Percentiles rank a stretch among this genome's conserved stretches.
Conservation (phyloP, 2,797 vertebrate genomes). For the Nannoperca obscura region DNA sequence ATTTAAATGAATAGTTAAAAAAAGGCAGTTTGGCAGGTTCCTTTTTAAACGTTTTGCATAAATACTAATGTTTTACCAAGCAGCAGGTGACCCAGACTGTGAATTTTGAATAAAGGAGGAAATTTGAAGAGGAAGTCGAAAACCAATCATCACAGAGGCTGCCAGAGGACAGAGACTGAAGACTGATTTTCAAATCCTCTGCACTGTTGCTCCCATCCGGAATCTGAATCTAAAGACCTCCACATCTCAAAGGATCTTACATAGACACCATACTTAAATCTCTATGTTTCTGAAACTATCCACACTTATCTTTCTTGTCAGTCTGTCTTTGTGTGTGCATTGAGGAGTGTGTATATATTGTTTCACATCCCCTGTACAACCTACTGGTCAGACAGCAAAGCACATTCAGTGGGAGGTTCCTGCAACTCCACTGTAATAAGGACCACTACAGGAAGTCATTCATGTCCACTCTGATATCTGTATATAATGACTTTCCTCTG, state of each 20-base stretch:
- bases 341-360: slow-evolving; percentile 3
- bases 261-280: neutral
- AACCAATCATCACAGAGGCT: slow-evolving; percentile 13
- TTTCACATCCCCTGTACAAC: no score
- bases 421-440: no score
- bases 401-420: no score
- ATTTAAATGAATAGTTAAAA: no score
- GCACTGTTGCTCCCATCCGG: neutral
- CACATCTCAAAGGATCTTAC: slow-evolving; percentile 14
- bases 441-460: no score
- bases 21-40: no score
- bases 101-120: neutral
- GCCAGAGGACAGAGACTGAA: slow-evolving; percentile 19
- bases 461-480: no score
- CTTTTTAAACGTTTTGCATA: no score
- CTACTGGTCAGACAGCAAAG: no score
- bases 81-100: no score
- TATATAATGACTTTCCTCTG: no score
- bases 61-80: no score
- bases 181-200: slow-evolving; percentile 38
- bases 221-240: slow-evolving; percentile 14
- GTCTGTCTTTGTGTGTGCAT: slow-evolving; percentile 1
- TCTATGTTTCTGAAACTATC: neutral
- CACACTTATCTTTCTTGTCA: neutral
- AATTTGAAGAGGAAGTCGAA: slow-evolving; percentile 6